A percentile compares a stretch with the other conserved stretches of the same genome.
Conservation (phyloP, 2,797 vertebrate species). For the Argyrosomus regius region DNA sequence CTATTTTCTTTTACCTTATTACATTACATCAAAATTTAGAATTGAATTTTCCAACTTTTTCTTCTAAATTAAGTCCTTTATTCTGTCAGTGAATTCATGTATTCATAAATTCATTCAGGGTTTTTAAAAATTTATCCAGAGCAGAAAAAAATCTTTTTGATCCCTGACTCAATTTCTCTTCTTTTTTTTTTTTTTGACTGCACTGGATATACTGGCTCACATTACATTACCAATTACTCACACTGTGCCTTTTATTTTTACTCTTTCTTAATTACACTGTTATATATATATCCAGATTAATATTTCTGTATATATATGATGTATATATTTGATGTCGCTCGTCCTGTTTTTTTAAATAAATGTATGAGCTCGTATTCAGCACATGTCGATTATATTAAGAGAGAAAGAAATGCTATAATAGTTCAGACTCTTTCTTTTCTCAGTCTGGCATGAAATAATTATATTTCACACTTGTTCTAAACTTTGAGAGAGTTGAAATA, state of each 20-base stretch:
- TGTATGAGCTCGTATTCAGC: not conserved
- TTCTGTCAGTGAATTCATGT: not conserved
- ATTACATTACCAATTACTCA: slow-evolving; percentile 3
- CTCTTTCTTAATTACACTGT: slow-evolving; percentile 15
- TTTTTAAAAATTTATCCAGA: not conserved
- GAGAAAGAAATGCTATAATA: slow-evolving; percentile 4
- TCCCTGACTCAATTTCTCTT: not conserved
- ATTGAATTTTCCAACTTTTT: not conserved
- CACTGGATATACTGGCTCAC: not conserved
- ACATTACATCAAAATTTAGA: slow-evolving; percentile 5
- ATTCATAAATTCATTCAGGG: slow-evolving; percentile 18
- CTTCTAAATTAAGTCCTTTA: not conserved
- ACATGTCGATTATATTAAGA: not conserved
- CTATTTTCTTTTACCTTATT: slow-evolving; percentile 19
- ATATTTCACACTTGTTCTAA: not conserved
- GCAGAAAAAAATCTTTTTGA: slow-evolving; percentile 7
- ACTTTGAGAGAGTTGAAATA: slow-evolving; percentile 31
- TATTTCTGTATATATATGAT: not conserved
- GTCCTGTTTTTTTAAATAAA: slow-evolving; percentile 2
- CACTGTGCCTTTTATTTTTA: slow-evolving; percentile 24
- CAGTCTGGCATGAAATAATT: slow-evolving; percentile 13
- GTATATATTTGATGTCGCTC: not conserved
- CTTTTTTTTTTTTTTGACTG: slow-evolving; percentile 6
- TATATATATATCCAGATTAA: not conserved
- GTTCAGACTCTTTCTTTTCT: not conserved